Evolutionary conservation across 2,888 invertebrate species (phyloP).

Genomic region (Amaurobius ferox): DNA sequence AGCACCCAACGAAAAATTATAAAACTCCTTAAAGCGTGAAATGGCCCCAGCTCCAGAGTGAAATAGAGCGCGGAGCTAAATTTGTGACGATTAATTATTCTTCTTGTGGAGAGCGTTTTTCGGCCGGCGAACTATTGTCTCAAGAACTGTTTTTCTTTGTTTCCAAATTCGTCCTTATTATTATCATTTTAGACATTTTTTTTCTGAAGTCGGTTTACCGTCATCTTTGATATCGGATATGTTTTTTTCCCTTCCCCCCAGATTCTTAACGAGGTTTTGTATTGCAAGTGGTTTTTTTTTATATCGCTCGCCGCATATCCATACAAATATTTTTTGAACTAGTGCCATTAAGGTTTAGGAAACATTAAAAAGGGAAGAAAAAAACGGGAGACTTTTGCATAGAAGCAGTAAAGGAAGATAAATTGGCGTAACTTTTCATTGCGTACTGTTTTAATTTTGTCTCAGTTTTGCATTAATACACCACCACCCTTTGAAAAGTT

Average conservation of each 20-base stretch:
- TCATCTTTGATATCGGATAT: constrained; percentile 41
- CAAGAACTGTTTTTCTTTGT: constrained; percentile 66
- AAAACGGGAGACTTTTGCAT: background rate
- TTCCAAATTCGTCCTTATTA: constrained; percentile 37
- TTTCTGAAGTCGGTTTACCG: constrained; percentile 1
- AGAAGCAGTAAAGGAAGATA: background rate
- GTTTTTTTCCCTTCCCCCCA: constrained; percentile 17
- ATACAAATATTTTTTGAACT: constrained; percentile 38
- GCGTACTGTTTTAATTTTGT: constrained; percentile 11
- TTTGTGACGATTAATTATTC: constrained; percentile 70
- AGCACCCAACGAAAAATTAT: constrained; percentile 68
- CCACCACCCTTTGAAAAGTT: background rate
- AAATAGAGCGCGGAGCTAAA: constrained; percentile 70
- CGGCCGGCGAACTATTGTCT: constrained; percentile 49
- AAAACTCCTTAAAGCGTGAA: constrained; percentile 67
- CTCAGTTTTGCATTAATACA: constrained; percentile 11
- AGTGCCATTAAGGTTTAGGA: constrained; percentile 31
- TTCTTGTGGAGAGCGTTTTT: constrained; percentile 42
- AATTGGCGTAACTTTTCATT: constrained; percentile 9
- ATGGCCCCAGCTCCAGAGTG: constrained; percentile 47
- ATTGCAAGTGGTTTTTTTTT: constrained; percentile 15
- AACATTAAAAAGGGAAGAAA: background rate
- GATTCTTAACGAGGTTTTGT: constrained; percentile 15
- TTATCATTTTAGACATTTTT: constrained; percentile 22
- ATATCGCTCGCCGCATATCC: background rate